These are phyloP conservation scores for Melanostigma gelatinosum DNA, from an alignment of 2,113 vertebrate genomes.

Conservation along the genomic window DNA sequence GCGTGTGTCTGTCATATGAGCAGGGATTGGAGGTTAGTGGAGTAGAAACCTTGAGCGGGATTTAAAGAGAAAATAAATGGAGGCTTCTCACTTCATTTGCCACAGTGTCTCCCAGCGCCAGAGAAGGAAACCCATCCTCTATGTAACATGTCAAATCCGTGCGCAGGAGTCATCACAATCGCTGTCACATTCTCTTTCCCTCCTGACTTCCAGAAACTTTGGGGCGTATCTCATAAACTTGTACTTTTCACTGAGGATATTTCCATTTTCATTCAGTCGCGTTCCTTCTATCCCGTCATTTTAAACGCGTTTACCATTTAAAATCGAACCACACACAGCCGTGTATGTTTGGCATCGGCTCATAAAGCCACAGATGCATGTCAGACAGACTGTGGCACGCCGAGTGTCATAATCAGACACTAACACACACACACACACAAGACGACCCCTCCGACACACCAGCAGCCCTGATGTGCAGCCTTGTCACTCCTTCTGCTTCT, in stretches of 20 bases:
- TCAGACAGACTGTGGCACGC: not conserved
- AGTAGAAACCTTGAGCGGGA: slow-evolving; percentile 35
- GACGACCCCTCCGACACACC: slow-evolving; percentile 10
- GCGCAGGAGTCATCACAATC: slow-evolving; percentile 53
- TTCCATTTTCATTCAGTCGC: not conserved
- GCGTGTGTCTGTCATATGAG: slow-evolving; percentile 28
- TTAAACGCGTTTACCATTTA: not conserved
- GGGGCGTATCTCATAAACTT: slow-evolving; percentile 27
- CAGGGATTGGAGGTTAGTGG: slow-evolving; percentile 32
- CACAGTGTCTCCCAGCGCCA: slow-evolving; percentile 59
- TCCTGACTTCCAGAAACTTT: slow-evolving; percentile 60
- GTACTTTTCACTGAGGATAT: slow-evolving; percentile 22
- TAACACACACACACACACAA: not conserved
- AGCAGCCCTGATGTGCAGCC: slow-evolving; percentile 30
- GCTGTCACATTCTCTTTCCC: slow-evolving; percentile 38
- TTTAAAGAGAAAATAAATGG: slow-evolving; percentile 64
- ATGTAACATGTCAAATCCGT: slow-evolving; percentile 67
- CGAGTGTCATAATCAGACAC: slow-evolving; percentile 19
- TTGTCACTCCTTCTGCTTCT: slow-evolving; percentile 41
- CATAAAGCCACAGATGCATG: not conserved
- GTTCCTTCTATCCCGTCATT: not conserved
- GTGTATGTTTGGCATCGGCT: not conserved
- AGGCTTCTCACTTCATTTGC: slow-evolving; percentile 70
- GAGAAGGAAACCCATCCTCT: slow-evolving; percentile 54
- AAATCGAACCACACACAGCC: not conserved